Conservation (phyloP, 2,113 vertebrate species). For the Gallinago paraguaiae region DNA sequence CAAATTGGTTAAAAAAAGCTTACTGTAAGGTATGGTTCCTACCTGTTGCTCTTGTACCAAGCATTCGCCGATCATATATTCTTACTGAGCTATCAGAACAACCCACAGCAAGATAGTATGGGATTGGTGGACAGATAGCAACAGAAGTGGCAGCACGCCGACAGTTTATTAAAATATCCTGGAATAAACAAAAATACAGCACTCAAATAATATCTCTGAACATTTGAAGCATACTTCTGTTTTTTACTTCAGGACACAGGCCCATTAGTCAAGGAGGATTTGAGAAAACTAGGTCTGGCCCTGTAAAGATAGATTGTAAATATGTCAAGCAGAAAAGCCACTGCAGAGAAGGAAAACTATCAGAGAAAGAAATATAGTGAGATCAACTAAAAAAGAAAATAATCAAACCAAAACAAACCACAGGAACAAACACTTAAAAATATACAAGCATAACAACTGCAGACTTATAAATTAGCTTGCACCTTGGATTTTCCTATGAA, state of each 20-base stretch:
- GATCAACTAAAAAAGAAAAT: background rate
- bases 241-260: background rate
- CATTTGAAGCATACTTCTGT: background rate
- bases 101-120: slow-evolving; percentile 94
- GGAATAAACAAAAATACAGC: slow-evolving; percentile 19
- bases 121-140: slow-evolving; percentile 92
- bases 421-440: background rate
- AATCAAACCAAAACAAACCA: background rate
- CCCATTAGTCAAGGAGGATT: background rate
- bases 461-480: background rate
- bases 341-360: background rate
- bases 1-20: background rate
- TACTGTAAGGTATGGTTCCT: background rate
- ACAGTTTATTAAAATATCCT: slow-evolving; percentile 99
- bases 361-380: background rate
- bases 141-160: slow-evolving; percentile 96
- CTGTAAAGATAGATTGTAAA: background rate
- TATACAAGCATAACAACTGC: background rate
- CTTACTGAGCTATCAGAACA: slow-evolving; percentile 98
- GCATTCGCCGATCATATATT: slow-evolving; percentile 95
- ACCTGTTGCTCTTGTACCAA: slow-evolving; percentile 96
- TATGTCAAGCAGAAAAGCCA: background rate
- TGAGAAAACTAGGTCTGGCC: background rate
- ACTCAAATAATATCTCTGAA: background rate
- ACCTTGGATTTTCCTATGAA: background rate